phyloP scores from a whole-genome alignment of 2,797 vertebrate genomes.

The Gymnothorax reevesii region DNA sequence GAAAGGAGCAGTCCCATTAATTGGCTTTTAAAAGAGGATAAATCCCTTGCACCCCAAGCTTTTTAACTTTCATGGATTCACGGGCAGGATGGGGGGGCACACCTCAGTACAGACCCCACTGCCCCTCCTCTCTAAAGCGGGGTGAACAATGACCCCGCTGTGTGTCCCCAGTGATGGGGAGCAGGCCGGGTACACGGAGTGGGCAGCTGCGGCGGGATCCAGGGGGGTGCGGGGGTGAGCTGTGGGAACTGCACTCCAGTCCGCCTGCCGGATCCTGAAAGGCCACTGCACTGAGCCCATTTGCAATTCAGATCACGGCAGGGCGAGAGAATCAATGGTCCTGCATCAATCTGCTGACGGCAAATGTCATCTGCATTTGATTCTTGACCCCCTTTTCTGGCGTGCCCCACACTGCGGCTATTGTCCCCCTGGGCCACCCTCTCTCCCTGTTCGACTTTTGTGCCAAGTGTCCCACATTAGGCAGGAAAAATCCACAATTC shows the following conservation, averaged over 20 bases:
- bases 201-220: conserved; percentile 68
- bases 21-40: conserved; percentile 58
- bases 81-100: conserved; percentile 49
- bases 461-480: conserved; percentile 72
- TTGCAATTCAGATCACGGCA: conserved; percentile 82
- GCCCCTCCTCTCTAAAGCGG: conserved; percentile 51
- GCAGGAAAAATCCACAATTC: conserved; percentile 73
- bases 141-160: conserved; percentile 75
- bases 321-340: conserved; percentile 74
- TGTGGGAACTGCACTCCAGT: conserved; percentile 38
- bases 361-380: conserved; percentile 82
- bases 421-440: conserved; percentile 54
- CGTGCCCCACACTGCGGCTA: conserved; percentile 60
- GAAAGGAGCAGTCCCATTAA: conserved; percentile 63
- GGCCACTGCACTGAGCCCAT: conserved; percentile 68
- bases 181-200: conserved; percentile 69
- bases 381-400: conserved; percentile 76
- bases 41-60: conserved; percentile 51
- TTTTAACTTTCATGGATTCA: conserved; percentile 57
- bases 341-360: conserved; percentile 81
- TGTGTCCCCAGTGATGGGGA: conserved; percentile 64
- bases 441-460: conserved; percentile 52
- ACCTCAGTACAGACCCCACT: conserved; percentile 60
- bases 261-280: conserved; percentile 67
- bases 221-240: conserved; percentile 50